phyloP scores from a whole-genome alignment of 2,888 invertebrate genomes.

The Drosophila koepferae region DNA sequence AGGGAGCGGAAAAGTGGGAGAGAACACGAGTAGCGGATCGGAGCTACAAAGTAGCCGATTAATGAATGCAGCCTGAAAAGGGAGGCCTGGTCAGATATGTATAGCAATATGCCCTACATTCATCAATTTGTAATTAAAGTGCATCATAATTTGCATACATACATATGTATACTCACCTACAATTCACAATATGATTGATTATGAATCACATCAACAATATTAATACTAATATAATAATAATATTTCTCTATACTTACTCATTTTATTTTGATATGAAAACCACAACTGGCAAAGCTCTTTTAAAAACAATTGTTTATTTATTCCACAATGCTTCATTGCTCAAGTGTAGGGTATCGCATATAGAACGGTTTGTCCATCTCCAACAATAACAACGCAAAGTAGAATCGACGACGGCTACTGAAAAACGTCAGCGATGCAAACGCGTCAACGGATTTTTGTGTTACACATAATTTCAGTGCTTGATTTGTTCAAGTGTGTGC shows the following conservation, averaged over 20 bases:
- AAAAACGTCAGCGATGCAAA: slow-evolving; percentile 53
- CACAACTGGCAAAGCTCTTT: neutral
- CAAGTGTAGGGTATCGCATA: slow-evolving; percentile 33
- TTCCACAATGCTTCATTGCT: neutral
- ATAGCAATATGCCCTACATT: slow-evolving; percentile 23
- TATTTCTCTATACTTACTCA: neutral
- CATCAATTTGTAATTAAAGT: neutral
- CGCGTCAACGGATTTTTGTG: slow-evolving; percentile 74
- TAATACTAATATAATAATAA: too few relatives aligned
- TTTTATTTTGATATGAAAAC: neutral
- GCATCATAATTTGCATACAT: neutral
- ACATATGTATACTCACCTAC: neutral
- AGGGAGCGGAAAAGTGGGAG: slow-evolving; percentile 30
- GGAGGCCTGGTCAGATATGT: slow-evolving; percentile 1
- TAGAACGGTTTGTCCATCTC: slow-evolving; percentile 38
- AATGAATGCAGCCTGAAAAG: slow-evolving; percentile 36
- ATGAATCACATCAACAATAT: neutral
- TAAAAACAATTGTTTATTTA: neutral
- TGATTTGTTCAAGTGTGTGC: slow-evolving; percentile 19
- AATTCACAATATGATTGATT: neutral
- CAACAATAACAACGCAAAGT: slow-evolving; percentile 33
- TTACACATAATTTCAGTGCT: slow-evolving; percentile 64
- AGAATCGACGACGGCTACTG: slow-evolving; percentile 46
- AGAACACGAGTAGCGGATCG: slow-evolving; percentile 21
- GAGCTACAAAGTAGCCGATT: slow-evolving; percentile 53